phyloP scores from a whole-genome alignment of 1,140 invertebrate genomes.

The Saccostrea echinata region DNA sequence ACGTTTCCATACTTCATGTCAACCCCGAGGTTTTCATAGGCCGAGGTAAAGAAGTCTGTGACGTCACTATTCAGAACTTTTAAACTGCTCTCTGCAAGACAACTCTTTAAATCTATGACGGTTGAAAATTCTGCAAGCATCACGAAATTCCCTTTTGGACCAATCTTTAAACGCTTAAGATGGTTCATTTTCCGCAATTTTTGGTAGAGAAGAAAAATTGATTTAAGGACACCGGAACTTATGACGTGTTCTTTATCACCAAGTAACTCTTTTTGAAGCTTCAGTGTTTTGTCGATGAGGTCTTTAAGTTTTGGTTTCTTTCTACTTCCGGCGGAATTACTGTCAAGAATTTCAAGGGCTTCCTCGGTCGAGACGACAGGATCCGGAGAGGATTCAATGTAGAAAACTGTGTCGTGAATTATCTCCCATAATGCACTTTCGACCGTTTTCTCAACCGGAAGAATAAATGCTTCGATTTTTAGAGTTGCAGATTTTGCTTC shows the following conservation, averaged over 20 bases:
- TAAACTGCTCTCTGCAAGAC: not conserved
- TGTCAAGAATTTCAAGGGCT: not conserved
- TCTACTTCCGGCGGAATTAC: constrained; percentile 12
- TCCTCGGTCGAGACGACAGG: not conserved
- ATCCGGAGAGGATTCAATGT: constrained; percentile 6
- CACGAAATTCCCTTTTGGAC: not conserved
- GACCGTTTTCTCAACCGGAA: not conserved
- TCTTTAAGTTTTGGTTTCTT: not conserved
- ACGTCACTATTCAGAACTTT: not conserved
- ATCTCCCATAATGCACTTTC: constrained; percentile 10
- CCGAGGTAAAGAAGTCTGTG: not conserved
- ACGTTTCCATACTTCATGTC: constrained; percentile 26
- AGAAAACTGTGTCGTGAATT: not conserved
- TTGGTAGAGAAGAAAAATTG: constrained; percentile 1
- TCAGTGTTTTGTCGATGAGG: not conserved
- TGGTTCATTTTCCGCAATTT: constrained; percentile 15
- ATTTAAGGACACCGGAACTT: not conserved
- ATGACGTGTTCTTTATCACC: not conserved
- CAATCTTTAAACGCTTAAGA: not conserved
- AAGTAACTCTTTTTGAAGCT: not conserved
- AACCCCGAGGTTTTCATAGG: not conserved
- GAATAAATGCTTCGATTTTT: not conserved
- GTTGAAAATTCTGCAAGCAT: constrained; percentile 4
- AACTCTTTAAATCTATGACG: not conserved
- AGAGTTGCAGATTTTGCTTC: not conserved